A percentile compares a stretch with the other conserved stretches of the same genome.
These are phyloP conservation scores for Cactoblastis cactorum DNA, from an alignment of 2,888 invertebrate species.

Conservation along the genomic window DNA sequence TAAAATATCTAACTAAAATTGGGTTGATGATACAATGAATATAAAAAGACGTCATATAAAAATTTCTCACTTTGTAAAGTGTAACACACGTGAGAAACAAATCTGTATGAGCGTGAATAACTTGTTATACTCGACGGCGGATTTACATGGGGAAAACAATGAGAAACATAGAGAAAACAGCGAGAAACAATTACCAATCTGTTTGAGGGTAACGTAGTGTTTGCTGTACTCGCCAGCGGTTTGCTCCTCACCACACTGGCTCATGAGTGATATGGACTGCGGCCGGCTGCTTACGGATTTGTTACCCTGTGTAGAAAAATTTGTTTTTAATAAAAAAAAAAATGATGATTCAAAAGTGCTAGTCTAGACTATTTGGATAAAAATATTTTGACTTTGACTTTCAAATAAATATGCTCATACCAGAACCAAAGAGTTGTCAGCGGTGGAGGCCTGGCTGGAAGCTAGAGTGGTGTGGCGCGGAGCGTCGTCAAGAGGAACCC, in stretches of 20 bases:
- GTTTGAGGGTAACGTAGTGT: conserved; percentile 80
- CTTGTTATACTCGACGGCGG: too few species aligned
- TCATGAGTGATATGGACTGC: conserved; percentile 76
- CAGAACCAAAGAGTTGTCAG: conserved; percentile 65
- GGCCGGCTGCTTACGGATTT: conserved; percentile 73
- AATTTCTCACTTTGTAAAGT: too few species aligned
- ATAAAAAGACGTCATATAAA: too few species aligned
- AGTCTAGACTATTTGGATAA: too few species aligned
- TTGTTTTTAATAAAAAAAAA: too few species aligned
- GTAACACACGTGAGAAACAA: too few species aligned
- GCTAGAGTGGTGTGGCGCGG: conserved; percentile 60
- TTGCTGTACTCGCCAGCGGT: conserved; percentile 77
- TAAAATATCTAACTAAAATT: too few species aligned
- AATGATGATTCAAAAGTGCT: too few species aligned
- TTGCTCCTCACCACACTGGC: conserved; percentile 78
- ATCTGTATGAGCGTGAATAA: background rate
- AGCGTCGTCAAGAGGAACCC: conserved; percentile 59
- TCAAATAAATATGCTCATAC: too few species aligned
- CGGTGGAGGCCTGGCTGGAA: conserved; percentile 69
- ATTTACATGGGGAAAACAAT: background rate
- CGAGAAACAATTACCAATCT: conserved; percentile 72
- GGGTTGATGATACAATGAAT: too few species aligned
- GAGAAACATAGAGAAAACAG: background rate
- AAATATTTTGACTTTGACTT: too few species aligned
- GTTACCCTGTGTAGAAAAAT: conserved; percentile 56